Percentiles rank a stretch among this genome's conserved stretches.
phyloP scores from a whole-genome alignment of 2,797 vertebrate species.

The Hydrophis major region DNA sequence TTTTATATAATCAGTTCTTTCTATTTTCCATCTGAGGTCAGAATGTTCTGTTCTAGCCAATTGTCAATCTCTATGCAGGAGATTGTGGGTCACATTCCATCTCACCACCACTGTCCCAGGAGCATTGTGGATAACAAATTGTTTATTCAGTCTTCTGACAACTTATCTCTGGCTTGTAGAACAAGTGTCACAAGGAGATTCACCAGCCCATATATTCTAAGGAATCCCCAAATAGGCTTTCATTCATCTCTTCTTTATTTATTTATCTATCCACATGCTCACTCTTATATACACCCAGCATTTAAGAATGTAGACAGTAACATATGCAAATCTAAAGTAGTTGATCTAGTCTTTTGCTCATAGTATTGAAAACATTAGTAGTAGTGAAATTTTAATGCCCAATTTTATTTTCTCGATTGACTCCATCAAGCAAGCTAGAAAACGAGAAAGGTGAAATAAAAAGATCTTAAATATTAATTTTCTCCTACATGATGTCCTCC shows the following conservation, averaged over 20 bases:
- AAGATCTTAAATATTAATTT: background rate
- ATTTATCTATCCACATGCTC: background rate
- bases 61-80: slow-evolving; percentile 42
- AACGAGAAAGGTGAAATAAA: background rate
- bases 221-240: background rate
- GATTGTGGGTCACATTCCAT: slow-evolving; percentile 29
- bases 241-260: background rate
- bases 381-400: background rate
- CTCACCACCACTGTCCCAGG: slow-evolving; percentile 16
- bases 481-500: background rate
- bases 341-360: background rate
- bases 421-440: background rate
- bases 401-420: background rate
- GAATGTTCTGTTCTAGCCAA: background rate
- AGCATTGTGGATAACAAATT: background rate
- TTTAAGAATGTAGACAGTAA: background rate
- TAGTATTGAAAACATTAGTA: background rate
- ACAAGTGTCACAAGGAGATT: background rate
- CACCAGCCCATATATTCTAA: background rate
- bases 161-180: background rate
- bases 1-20: slow-evolving; percentile 33
- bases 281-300: background rate
- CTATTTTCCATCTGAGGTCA: background rate
- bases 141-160: background rate
- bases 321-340: background rate